Conservation (phyloP, 2,888 invertebrate species). For the Notocelia uddmanniana region DNA sequence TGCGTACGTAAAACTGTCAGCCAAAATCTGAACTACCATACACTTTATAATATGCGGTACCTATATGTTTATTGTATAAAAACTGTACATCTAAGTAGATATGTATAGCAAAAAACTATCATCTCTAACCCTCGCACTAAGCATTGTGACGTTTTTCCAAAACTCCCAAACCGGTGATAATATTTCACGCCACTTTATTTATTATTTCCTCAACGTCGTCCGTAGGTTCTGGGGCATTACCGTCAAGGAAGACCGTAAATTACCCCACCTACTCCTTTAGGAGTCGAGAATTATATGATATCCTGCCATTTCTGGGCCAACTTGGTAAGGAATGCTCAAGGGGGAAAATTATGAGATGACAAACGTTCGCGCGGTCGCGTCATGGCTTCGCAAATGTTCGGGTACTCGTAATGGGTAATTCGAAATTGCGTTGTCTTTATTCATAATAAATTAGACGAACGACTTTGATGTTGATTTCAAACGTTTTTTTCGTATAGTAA, state of each 20-base stretch:
- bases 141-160: constrained; percentile 17
- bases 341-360: constrained; percentile 40
- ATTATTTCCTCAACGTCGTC: constrained; percentile 44
- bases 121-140: not conserved
- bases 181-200: constrained; percentile 46
- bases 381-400: constrained; percentile 3
- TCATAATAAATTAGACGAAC: constrained; percentile 7
- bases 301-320: constrained; percentile 34
- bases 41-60: no score
- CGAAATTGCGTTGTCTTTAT: not conserved
- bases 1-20: no score
- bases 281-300: constrained; percentile 45
- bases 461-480: not conserved
- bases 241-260: constrained; percentile 46
- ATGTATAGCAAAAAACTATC: constrained; percentile 5
- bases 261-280: constrained; percentile 42
- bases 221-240: constrained; percentile 46
- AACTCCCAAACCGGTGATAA: constrained; percentile 37
- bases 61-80: not conserved
- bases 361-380: constrained; percentile 14
- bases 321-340: constrained; percentile 32
- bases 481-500: no score
- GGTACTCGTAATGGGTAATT: constrained; percentile 16
- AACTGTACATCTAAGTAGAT: no score
- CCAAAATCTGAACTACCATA: no score